Base-by-base conservation (phyloP, 2,888 invertebrate genomes). In the Julus scandinavius region DNA sequence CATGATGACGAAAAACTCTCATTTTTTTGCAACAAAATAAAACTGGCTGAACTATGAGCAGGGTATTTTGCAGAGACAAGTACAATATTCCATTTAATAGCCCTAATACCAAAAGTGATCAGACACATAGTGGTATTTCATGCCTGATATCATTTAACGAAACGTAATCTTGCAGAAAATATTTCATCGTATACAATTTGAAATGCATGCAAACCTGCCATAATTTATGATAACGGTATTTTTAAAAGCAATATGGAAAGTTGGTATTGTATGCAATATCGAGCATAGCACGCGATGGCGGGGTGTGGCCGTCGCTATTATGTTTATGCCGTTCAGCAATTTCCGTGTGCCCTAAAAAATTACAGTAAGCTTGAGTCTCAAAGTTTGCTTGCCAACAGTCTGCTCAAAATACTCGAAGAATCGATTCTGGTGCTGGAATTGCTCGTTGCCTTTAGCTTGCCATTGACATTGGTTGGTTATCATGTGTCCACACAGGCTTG, bases 311-410 rank as follows among this genome's bases (percentile, higher is more conserved):
- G 29, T 5, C 29, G 20, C 72, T 72, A 72, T 72, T 72, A 72
- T 72, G n/a, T n/a, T n/a, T n/a, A n/a, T n/a, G n/a, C n/a, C n/a
- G 6, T 5, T 29, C 29, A 20, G 72, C 72, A 72, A 72, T 72
- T 29, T 72, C 72, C 72, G 6, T 7, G 1, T 29, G 29, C 72
- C 20, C 9, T 2, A 1, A 72, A 72, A 72, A 29, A 72, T 72
- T 72, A 72, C 72, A 29, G 72, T 20, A 72, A 72, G 58, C 17
- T 17, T 17, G 11, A 11, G 54, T 15, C 11, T 11, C 54, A 54
- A 54, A 54, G 41, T 17, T n/a, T 20, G 72, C 72, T 72, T 72
- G 72, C 72, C 72, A 72, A 72, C 72, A 72, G 20, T n/a, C 72
- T 9, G 72, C 20, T 20, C 72, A 9, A 72, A 72, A 72, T 72